Conservation (phyloP, 2,888 invertebrate genomes). For the Cantharis rufa region DNA sequence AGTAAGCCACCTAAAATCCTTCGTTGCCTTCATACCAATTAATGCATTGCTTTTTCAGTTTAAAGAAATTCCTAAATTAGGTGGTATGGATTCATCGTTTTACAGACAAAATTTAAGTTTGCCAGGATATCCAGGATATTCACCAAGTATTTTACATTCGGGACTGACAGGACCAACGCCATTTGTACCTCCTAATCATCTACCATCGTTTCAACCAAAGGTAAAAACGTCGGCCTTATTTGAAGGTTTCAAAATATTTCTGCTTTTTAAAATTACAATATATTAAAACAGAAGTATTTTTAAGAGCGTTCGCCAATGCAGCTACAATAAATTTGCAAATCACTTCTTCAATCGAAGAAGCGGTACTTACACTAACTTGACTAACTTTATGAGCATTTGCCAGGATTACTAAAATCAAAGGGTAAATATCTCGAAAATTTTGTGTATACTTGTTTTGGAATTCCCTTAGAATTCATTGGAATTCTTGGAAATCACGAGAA, state of each 20-base stretch:
- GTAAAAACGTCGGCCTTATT: constrained; percentile 57
- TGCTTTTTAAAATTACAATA: neutral
- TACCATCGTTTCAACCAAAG: constrained; percentile 88
- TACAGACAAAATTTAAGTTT: constrained; percentile 78
- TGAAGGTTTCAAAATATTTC: neutral
- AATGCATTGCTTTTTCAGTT: constrained; percentile 60
- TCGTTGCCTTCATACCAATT: constrained; percentile 11
- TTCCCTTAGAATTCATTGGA: too few relatives aligned
- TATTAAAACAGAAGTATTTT: neutral
- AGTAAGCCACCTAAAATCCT: neutral
- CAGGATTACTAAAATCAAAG: too few relatives aligned
- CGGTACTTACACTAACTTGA: too few relatives aligned
- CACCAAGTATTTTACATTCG: constrained; percentile 78
- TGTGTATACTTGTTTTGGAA: too few relatives aligned
- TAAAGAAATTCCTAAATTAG: constrained; percentile 86
- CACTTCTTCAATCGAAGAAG: neutral
- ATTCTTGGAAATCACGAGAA: too few relatives aligned
- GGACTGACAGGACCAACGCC: constrained; percentile 75
- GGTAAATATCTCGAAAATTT: too few relatives aligned
- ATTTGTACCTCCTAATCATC: constrained; percentile 85
- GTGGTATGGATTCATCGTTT: constrained; percentile 76
- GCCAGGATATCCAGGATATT: constrained; percentile 77
- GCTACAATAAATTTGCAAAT: neutral
- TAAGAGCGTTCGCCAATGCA: neutral
- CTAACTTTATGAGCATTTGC: too few relatives aligned